These are phyloP conservation scores for Malurus melanocephalus DNA, from an alignment of 2,113 vertebrate genomes.

Conservation along the genomic window DNA sequence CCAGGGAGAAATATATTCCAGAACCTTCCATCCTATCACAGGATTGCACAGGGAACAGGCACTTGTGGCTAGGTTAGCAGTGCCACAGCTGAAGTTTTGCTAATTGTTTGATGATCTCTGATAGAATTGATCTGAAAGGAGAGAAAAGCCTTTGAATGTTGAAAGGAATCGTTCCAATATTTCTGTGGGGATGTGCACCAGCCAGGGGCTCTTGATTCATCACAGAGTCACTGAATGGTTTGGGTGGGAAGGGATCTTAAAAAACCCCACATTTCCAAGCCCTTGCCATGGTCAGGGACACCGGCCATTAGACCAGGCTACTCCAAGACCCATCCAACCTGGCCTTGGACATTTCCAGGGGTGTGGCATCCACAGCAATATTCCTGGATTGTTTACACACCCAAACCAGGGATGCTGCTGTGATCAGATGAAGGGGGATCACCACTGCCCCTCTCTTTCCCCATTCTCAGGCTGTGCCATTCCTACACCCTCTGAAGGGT, in stretches of 20 bases:
- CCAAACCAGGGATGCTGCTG: background rate
- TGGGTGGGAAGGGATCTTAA: background rate
- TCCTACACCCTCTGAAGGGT: fast-evolving
- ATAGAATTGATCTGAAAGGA: background rate
- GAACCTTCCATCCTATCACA: background rate
- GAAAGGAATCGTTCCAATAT: background rate
- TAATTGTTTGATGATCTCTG: background rate
- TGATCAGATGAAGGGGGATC: background rate
- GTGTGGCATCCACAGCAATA: fast-evolving
- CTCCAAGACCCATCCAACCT: background rate
- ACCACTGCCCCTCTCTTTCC: background rate
- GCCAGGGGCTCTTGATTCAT: background rate
- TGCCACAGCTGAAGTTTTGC: background rate
- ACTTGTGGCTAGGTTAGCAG: background rate
- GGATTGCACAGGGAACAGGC: background rate
- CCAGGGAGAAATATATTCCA: conserved; percentile 21
- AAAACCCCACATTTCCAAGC: background rate
- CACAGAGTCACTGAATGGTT: background rate
- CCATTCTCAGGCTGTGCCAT: background rate
- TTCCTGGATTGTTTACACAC: background rate
- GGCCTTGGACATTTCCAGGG: fast-evolving
- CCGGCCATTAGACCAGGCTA: background rate
- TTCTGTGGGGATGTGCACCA: background rate
- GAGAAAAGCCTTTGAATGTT: background rate
- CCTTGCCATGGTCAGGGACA: background rate